Base-by-base conservation (phyloP, 2,113 vertebrate species). In the Neomonachus schauinslandi region DNA sequence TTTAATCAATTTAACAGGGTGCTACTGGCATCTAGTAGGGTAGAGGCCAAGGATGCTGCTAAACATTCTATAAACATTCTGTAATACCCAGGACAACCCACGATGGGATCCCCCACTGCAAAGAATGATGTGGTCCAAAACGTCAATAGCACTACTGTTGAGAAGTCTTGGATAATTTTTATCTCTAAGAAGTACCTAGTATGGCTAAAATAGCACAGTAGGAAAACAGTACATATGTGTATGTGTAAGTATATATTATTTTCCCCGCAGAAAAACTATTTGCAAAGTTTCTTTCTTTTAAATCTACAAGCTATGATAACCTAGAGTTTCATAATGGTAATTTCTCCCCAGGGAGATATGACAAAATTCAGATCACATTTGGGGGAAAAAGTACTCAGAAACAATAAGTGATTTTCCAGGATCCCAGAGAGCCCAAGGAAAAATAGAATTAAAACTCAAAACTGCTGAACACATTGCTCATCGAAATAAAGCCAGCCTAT, bases 231-330 rank as follows among this genome's bases (percentile, higher is more conserved):
- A 31, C 19, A 7, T 12, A 77, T 89, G 7, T 26, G 8, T 36
- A 53, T 24, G 1, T 33, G 31, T 59, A 81, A 16, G 53, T 10
- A 67, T 22, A 33, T 67, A 28, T 31, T 46, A 7, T 22, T 5
- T 42, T 9, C 18, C 36, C 16, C 31, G 12, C 63, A 85, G 36
- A 89, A 89, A 85, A 84, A 3, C 16, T 55, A 33, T 91, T 90
- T 95, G 57, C 51, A 28, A 96, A 65, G 15, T 89, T 95, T 91
- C 53, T 91, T 84, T 95, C 59, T 61, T 94, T 86, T 94, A 92
- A 96, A 67, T 87, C 80, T 77, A 53, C 6, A 96, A 86, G 7
- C 49, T 96, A 39, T 59, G 5, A 71, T 61, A 36, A 94, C 55
- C n/a, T 53, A 80, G 28, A 22, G 42, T 46, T 96, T 92, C 92